Conservation (phyloP, 2,113 vertebrate genomes). For the Dolichallabes microphthalmus region DNA sequence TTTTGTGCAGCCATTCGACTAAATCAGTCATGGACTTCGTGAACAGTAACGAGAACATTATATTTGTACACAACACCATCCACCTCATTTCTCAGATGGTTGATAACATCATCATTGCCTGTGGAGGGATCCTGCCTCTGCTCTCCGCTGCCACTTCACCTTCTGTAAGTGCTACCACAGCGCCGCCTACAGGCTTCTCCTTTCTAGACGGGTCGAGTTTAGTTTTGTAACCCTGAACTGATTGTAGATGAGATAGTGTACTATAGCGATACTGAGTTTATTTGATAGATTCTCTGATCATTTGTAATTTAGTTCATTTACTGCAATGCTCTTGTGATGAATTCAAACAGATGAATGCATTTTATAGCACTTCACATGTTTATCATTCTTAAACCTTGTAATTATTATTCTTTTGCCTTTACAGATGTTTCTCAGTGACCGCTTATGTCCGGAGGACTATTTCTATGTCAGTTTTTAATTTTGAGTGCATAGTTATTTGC, state of each 20-base stretch:
- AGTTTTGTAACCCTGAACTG: neutral
- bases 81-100: constrained; percentile 99
- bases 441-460: neutral
- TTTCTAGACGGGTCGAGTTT: neutral
- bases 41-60: constrained; percentile 99
- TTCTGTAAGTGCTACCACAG: constrained; percentile 86
- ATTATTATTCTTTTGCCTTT: neutral
- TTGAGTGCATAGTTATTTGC: neutral
- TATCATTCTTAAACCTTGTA: neutral
- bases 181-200: constrained; percentile 61
- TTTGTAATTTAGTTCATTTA: neutral
- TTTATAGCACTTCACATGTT: neutral
- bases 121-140: constrained; percentile 95
- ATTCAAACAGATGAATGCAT: neutral
- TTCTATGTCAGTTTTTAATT: neutral
- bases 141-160: constrained; percentile 97
- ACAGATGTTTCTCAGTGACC: neutral
- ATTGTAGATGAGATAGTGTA: neutral
- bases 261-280: neutral
- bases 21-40: constrained; percentile 99
- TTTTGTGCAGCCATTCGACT: constrained; percentile 86
- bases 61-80: constrained; percentile 99
- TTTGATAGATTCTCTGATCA: neutral
- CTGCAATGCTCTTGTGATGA: neutral
- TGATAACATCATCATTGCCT: constrained; percentile 99